A percentile compares a stretch with the other conserved stretches of the same genome.
phyloP scores from a whole-genome alignment of 1,140 invertebrate genomes.

The Metopolophium dirhodum region DNA sequence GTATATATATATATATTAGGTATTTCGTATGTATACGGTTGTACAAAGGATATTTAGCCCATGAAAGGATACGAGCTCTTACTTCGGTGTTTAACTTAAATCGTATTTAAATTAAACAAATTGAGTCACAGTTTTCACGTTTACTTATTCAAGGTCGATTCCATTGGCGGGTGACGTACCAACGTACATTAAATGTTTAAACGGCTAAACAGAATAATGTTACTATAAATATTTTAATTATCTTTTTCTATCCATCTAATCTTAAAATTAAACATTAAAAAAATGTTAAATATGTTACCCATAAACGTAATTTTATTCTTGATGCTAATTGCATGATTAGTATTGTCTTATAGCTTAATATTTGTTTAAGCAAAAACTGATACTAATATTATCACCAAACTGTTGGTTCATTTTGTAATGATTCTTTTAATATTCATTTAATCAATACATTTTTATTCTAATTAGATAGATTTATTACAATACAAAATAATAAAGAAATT shows the following conservation, averaged over 20 bases:
- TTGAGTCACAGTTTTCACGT: constrained; percentile 32
- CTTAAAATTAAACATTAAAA: not conserved
- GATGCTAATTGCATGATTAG: too few relatives aligned
- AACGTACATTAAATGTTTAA: not conserved
- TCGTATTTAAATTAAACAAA: constrained; percentile 50
- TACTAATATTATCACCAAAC: not conserved
- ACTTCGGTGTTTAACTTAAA: not conserved
- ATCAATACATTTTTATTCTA: too few relatives aligned
- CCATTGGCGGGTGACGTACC: constrained; percentile 21
- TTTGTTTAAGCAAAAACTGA: not conserved
- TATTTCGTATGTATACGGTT: not conserved
- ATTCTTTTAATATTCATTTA: not conserved
- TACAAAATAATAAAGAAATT: too few relatives aligned
- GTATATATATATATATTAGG: not conserved
- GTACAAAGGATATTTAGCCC: not conserved
- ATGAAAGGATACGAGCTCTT: constrained; percentile 11
- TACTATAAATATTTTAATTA: not conserved
- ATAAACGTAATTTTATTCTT: not conserved
- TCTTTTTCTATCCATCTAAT: not conserved
- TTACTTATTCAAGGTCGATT: constrained; percentile 38
- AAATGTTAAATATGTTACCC: not conserved
- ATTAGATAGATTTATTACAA: too few relatives aligned
- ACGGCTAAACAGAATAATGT: not conserved
- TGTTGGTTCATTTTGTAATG: not conserved
- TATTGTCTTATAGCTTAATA: not conserved